Evolutionary conservation across 2,113 vertebrate species (phyloP), one percentile per base, ranked within the genome.

Genomic region (Apodemus speciosus): DNA sequence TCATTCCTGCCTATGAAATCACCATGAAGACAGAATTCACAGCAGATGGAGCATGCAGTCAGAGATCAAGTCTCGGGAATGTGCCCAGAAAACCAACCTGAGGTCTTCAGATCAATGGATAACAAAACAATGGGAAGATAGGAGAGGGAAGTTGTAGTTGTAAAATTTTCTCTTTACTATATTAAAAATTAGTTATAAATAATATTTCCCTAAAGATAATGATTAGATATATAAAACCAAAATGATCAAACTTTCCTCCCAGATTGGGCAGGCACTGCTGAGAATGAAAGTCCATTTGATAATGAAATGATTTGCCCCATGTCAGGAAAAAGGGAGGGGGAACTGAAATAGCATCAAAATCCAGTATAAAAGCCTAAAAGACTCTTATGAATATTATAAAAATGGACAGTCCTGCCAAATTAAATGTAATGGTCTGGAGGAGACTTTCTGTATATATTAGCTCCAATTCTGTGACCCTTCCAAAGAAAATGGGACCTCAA

Each of bases 391-490:
- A 89, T 95, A 90, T 85, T 79, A 86, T 64, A 76, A 89, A 81
- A 95, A 90, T 85, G 85, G 90, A 73, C 79, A 87, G 62, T 85
- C n/a, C 79, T 20, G 23, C 60, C 53, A 85, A 92, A 95, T 97
- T 85, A 94, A 77, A 89, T 83, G 30, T 87, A 89, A 94, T 92
- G 53, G 92, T 88, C 86, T 56, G 35, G 75, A 95, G 79, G 89
- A 92, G 35, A 64, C 58, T 62, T 95, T 95, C 80, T 93, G 66
- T 88, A 2, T 40, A 18, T 88, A 85, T 96, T 96, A 97, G 72
- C 38, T 95, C 89, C 87, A 90, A 92, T 96, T 96, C 60, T 77
- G 35, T 56, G 80, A 90, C 35, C 64, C 64, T 92, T 93, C 90
- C 49, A 62, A 85, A 87, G 88, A 85, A 97, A 95, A 96, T 93